Evolutionary conservation across 1,140 invertebrate species (phyloP).

Genomic region (Musca domestica): DNA sequence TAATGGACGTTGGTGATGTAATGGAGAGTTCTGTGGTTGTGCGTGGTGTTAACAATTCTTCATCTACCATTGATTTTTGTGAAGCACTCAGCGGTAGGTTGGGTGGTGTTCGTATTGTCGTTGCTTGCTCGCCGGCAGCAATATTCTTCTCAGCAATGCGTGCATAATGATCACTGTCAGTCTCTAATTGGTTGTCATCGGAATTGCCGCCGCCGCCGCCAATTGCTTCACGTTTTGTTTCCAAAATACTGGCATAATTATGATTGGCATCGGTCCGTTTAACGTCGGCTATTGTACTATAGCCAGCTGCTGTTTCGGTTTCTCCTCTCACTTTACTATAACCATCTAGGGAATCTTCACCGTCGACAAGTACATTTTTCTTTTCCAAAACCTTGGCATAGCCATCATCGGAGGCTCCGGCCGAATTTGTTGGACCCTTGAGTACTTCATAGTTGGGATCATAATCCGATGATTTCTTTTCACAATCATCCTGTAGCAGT

Average conservation of each 20-base stretch:
- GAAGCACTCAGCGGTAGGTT: constrained; percentile 16
- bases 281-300: constrained; percentile 41
- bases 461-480: constrained; percentile 55
- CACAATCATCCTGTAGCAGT: constrained; percentile 5
- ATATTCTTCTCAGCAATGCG: constrained; percentile 37
- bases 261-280: constrained; percentile 39
- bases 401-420: constrained; percentile 44
- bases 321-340: constrained; percentile 33
- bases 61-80: constrained; percentile 18
- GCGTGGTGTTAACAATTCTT: constrained; percentile 20
- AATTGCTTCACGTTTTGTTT: constrained; percentile 35
- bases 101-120: constrained; percentile 15
- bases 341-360: constrained; percentile 34
- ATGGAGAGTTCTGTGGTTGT: constrained; percentile 25
- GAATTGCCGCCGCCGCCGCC: too few species aligned
- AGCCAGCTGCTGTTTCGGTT: constrained; percentile 35
- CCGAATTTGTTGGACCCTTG: constrained; percentile 47
- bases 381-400: constrained; percentile 55
- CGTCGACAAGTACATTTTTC: constrained; percentile 28
- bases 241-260: constrained; percentile 51
- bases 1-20: constrained; percentile 40
- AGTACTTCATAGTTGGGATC: constrained; percentile 74
- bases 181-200: constrained; percentile 17
- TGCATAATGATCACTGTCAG: constrained; percentile 44
- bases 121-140: too few species aligned